These are phyloP conservation scores for Otus scops DNA, from an alignment of 2,797 vertebrate species.

Conservation along the genomic window DNA sequence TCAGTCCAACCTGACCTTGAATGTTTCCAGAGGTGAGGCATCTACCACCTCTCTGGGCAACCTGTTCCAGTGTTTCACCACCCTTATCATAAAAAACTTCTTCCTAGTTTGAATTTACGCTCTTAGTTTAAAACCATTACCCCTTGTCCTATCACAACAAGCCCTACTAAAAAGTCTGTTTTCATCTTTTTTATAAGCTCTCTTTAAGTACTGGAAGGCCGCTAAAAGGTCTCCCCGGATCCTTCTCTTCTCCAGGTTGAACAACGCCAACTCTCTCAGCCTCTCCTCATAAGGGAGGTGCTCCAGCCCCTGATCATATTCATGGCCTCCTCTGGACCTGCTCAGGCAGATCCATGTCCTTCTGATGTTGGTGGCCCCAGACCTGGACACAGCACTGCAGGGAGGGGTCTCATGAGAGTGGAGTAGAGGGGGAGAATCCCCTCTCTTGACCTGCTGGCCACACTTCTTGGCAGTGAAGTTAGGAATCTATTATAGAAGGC, in stretches of 20 bases:
- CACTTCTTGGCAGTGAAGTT: neutral
- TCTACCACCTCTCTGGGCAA: neutral
- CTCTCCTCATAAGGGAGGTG: too few relatives aligned
- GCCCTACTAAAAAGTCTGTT: too few relatives aligned
- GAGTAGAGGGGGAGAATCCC: neutral
- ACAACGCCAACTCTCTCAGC: too few relatives aligned
- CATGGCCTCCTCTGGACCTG: too few relatives aligned
- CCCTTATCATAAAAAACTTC: neutral
- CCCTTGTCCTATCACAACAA: neutral
- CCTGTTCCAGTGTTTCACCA: neutral
- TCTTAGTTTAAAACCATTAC: neutral
- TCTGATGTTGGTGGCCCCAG: too few relatives aligned
- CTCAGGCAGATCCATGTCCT: too few relatives aligned
- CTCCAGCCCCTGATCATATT: too few relatives aligned
- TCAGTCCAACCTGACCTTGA: neutral
- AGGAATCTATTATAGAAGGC: neutral
- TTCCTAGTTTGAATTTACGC: neutral
- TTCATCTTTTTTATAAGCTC: too few relatives aligned
- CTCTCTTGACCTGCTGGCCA: neutral
- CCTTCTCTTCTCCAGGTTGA: too few relatives aligned
- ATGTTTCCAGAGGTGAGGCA: neutral
- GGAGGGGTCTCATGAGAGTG: neutral
- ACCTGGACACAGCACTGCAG: neutral
- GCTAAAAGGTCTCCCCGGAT: too few relatives aligned
- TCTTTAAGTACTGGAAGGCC: too few relatives aligned